A percentile compares a stretch with the other conserved stretches of the same genome.
phyloP scores from a whole-genome alignment of 2,797 vertebrate genomes.

The Epinephelus awoara region DNA sequence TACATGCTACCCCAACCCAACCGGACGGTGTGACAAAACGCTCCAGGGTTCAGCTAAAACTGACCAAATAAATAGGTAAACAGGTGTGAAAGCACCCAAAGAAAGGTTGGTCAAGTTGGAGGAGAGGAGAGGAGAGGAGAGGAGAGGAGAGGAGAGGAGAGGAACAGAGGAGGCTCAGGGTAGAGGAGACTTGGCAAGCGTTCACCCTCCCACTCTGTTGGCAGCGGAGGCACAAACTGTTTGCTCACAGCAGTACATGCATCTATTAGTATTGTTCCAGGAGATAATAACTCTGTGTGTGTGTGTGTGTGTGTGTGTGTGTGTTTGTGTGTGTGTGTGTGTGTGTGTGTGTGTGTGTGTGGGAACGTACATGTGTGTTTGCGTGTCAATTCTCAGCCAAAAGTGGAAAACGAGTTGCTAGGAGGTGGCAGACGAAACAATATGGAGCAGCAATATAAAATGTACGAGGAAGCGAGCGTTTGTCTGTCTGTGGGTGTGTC shows the following conservation, averaged over 20 bases:
- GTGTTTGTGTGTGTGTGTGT: constrained; percentile 41
- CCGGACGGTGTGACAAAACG: too few species aligned
- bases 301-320: too few species aligned
- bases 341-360: background rate
- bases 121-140: constrained; percentile 30
- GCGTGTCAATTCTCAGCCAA: constrained; percentile 49
- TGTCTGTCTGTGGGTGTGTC: constrained; percentile 39
- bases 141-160: constrained; percentile 23
- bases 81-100: background rate
- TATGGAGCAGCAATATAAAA: constrained; percentile 41
- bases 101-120: constrained; percentile 4
- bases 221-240: constrained; percentile 77
- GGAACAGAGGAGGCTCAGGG: constrained; percentile 37
- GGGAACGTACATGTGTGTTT: constrained; percentile 30
- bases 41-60: too few species aligned
- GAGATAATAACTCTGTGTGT: constrained; percentile 76
- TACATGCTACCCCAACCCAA: too few species aligned
- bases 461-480: constrained; percentile 8
- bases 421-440: constrained; percentile 68
- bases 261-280: constrained; percentile 84
- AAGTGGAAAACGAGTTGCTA: constrained; percentile 52
- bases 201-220: constrained; percentile 80
- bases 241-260: constrained; percentile 83
- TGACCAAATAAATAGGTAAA: too few species aligned
- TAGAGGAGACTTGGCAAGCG: constrained; percentile 80